Evolutionary conservation across 2,113 vertebrate species (phyloP).

Genomic region (Platichthys flesus): DNA sequence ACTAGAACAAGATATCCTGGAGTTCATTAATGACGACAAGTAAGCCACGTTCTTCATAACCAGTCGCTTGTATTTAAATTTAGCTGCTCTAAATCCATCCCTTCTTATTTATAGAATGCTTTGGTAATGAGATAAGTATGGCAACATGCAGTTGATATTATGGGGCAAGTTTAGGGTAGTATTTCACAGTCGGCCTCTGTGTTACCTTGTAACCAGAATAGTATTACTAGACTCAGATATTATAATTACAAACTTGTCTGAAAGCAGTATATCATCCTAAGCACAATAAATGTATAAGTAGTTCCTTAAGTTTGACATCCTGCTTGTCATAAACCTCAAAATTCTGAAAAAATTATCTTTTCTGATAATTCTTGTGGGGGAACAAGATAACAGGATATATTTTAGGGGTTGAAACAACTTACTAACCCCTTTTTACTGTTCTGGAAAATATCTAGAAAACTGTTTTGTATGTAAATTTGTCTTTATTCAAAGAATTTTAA

Average conservation of each 20-base stretch:
- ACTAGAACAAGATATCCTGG: constrained; percentile 99
- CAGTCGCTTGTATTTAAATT: constrained; percentile 48
- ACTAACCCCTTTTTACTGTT: background rate
- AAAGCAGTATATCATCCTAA: background rate
- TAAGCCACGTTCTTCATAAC: constrained; percentile 79
- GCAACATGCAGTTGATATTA: constrained; percentile 24
- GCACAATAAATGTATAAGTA: background rate
- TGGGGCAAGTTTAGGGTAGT: constrained; percentile 3
- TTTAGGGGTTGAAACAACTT: background rate
- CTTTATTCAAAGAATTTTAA: too few relatives aligned
- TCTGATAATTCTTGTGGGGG: background rate
- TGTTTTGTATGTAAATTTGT: background rate
- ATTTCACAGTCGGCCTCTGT: constrained; percentile 3
- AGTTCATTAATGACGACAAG: constrained; percentile 98
- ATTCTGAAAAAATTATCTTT: background rate
- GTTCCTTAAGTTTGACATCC: background rate
- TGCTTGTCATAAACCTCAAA: background rate
- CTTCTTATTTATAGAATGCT: constrained; percentile 50
- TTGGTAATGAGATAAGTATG: constrained; percentile 43
- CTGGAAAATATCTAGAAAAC: background rate
- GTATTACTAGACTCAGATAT: background rate
- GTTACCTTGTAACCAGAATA: constrained; percentile 5
- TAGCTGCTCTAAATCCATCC: constrained; percentile 24
- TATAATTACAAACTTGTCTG: background rate
- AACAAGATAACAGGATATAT: background rate